A percentile compares a stretch with the other conserved stretches of the same genome.
phyloP scores from a whole-genome alignment of 2,113 vertebrate genomes.

The Nanorana parkeri region DNA sequence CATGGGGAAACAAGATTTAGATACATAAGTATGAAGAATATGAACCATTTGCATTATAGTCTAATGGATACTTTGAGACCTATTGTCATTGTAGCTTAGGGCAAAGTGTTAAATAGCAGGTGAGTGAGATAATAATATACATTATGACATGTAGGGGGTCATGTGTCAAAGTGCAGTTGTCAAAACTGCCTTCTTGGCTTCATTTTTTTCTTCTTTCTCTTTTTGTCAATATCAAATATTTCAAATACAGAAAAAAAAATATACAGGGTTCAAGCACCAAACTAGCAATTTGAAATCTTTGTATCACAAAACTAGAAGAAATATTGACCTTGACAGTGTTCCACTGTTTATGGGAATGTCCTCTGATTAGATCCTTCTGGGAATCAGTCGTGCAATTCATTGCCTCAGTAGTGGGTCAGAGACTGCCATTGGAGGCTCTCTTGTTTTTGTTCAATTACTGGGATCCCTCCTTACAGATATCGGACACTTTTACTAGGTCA shows the following conservation, averaged over 20 bases:
- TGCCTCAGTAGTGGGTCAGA: too few species aligned
- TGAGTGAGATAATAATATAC: constrained; percentile 15
- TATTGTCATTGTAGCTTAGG: neutral
- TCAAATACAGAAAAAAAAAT: neutral
- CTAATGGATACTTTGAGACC: constrained; percentile 8
- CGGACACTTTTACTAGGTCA: too few species aligned
- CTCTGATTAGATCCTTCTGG: too few species aligned
- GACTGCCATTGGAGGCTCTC: too few species aligned
- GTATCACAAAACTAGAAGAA: too few species aligned
- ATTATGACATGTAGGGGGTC: constrained; percentile 2
- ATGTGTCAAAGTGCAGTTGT: neutral
- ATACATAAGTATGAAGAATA: neutral
- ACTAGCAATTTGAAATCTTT: too few species aligned
- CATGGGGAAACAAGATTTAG: neutral
- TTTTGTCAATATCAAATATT: neutral
- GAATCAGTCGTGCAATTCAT: too few species aligned
- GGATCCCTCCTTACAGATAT: too few species aligned
- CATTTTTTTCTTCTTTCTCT: neutral
- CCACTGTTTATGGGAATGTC: too few species aligned
- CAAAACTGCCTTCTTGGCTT: neutral
- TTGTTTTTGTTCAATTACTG: too few species aligned
- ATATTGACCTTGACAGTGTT: too few species aligned
- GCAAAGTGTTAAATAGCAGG: constrained; percentile 22
- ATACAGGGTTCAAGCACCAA: too few species aligned
- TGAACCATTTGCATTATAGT: neutral